phyloP scores from a whole-genome alignment of 2,113 vertebrate species.

The Bufo gargarizans region DNA sequence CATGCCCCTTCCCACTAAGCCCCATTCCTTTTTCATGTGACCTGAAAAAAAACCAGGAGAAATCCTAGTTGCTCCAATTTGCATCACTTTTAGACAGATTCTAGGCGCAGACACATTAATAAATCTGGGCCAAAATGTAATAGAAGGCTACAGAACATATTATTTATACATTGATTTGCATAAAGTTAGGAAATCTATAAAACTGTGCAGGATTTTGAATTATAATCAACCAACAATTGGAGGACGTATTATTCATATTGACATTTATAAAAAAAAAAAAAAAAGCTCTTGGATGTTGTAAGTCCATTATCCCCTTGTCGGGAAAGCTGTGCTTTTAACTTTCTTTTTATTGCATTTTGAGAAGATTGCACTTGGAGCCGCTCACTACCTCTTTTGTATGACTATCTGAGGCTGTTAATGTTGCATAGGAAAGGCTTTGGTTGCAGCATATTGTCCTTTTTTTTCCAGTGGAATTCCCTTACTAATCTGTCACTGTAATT shows the following conservation, averaged over 20 bases:
- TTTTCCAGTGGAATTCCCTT: conserved; percentile 65
- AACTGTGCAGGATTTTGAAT: neutral
- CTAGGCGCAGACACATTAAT: no score
- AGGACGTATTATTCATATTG: neutral
- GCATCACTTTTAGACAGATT: no score
- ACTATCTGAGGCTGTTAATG: conserved; percentile 50
- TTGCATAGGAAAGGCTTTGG: conserved; percentile 66
- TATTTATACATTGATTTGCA: no score
- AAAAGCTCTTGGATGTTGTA: neutral
- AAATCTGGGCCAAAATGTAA: no score
- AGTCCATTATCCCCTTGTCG: neutral
- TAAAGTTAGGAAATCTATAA: no score
- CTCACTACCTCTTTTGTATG: conserved; percentile 53
- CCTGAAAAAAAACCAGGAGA: no score
- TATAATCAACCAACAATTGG: neutral
- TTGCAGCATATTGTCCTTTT: conserved; percentile 65
- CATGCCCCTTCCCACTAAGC: no score
- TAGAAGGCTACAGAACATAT: no score
- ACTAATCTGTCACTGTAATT: conserved; percentile 66
- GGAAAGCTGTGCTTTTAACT: neutral
- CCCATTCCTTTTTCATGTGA: no score
- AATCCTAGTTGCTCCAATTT: no score
- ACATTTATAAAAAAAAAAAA: neutral
- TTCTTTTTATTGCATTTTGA: neutral
- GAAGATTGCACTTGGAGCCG: neutral